A percentile compares a stretch with the other conserved stretches of the same genome.
Conservation (phyloP, 2,888 invertebrate species). For the Priapulus caudatus region DNA sequence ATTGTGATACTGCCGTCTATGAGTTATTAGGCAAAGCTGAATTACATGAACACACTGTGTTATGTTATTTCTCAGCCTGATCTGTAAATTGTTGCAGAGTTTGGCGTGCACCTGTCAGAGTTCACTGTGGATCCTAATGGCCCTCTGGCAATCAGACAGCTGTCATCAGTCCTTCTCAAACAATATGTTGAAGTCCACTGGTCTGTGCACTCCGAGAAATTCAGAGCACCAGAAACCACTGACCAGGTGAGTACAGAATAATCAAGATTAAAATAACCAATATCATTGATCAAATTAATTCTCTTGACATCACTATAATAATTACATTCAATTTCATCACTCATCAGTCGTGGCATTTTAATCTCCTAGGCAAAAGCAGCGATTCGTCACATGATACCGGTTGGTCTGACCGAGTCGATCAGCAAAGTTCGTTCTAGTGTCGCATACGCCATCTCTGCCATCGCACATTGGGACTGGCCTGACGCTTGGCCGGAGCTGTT, state of each 20-base stretch:
- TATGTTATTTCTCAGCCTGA: too few relatives aligned
- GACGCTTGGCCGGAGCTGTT: constrained; percentile 57
- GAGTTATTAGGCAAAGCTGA: too few relatives aligned
- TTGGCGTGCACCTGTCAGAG: constrained; percentile 54
- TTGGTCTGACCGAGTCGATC: constrained; percentile 52
- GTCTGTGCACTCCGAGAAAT: constrained; percentile 47
- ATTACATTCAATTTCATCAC: constrained; percentile 4
- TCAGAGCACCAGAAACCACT: constrained; percentile 46
- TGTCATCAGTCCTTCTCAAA: constrained; percentile 56
- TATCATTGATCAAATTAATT: background rate
- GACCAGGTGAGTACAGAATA: constrained; percentile 33
- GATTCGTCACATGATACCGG: constrained; percentile 51
- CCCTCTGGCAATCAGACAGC: constrained; percentile 50
- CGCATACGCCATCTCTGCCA: constrained; percentile 56
- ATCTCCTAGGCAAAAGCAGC: constrained; percentile 45
- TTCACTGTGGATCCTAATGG: constrained; percentile 51
- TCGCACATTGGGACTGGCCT: constrained; percentile 61
- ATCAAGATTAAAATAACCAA: background rate
- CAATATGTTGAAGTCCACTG: constrained; percentile 60
- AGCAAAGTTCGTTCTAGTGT: constrained; percentile 55
- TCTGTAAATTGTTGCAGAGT: constrained; percentile 37
- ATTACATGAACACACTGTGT: too few relatives aligned
- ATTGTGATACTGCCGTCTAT: too few relatives aligned
- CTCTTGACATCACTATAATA: background rate
- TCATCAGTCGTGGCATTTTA: too few relatives aligned